Conservation (phyloP, 1,140 invertebrate genomes). For the Orussus abietinus region DNA sequence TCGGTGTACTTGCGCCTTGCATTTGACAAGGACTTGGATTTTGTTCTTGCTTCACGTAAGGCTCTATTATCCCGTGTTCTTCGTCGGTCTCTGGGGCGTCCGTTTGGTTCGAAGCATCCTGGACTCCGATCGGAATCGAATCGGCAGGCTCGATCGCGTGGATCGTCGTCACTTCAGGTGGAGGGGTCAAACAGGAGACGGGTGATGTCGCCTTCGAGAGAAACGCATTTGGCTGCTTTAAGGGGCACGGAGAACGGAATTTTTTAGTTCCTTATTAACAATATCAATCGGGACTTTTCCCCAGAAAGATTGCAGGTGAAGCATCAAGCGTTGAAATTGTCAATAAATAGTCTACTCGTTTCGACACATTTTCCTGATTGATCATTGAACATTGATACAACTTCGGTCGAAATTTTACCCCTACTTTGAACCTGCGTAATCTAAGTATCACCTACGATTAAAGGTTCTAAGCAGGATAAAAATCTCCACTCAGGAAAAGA, state of each 20-base stretch:
- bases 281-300: too few relatives aligned
- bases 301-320: slow-evolving; percentile 16
- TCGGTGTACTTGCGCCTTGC: slow-evolving; percentile 26
- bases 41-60: slow-evolving; percentile 43
- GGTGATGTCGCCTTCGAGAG: slow-evolving; percentile 58
- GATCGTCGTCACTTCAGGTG: slow-evolving; percentile 53
- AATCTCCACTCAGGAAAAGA: too few relatives aligned
- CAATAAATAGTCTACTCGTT: too few relatives aligned
- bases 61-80: slow-evolving; percentile 29
- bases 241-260: too few relatives aligned
- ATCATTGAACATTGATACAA: too few relatives aligned
- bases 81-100: slow-evolving; percentile 57
- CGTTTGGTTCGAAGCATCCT: slow-evolving; percentile 77
- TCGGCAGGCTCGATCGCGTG: slow-evolving; percentile 39
- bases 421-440: too few relatives aligned
- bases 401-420: too few relatives aligned
- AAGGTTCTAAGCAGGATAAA: too few relatives aligned
- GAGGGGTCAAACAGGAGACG: slow-evolving; percentile 59
- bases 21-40: slow-evolving; percentile 36
- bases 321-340: too few relatives aligned
- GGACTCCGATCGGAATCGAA: slow-evolving; percentile 53
- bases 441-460: too few relatives aligned
- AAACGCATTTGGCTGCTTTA: slow-evolving; percentile 38
- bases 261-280: too few relatives aligned
- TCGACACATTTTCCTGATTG: too few relatives aligned